These are phyloP conservation scores for Caenorhabditis brenneri DNA, from an alignment of 1,140 invertebrate genomes.

Conservation along the genomic window DNA sequence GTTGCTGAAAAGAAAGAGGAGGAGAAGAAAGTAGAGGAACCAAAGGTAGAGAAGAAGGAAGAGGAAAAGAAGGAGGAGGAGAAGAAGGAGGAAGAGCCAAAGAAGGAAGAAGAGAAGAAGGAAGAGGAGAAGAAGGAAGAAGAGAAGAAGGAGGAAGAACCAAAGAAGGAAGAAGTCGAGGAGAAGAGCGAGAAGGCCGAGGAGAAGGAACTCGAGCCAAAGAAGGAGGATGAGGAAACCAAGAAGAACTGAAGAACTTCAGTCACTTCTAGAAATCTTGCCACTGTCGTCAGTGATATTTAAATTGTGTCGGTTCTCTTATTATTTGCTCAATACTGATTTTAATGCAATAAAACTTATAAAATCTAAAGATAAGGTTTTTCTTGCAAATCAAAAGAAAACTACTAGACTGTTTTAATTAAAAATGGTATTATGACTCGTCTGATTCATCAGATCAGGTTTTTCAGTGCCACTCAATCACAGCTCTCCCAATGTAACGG, in stretches of 20 bases:
- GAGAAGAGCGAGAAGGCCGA: neutral
- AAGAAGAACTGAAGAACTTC: conserved; percentile 24
- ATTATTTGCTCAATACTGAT: conserved; percentile 5
- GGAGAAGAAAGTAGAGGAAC: conserved; percentile 42
- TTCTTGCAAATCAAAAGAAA: neutral
- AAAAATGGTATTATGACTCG: too few species aligned
- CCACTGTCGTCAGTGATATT: neutral
- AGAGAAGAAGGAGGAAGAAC: neutral
- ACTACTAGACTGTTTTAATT: too few species aligned
- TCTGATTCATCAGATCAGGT: too few species aligned
- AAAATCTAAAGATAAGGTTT: neutral
- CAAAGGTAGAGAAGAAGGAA: neutral
- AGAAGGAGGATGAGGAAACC: conserved; percentile 18
- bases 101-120: neutral
- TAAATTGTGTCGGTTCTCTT: neutral
- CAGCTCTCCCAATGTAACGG: too few species aligned
- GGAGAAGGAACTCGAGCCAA: conserved; percentile 20
- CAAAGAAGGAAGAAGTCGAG: neutral
- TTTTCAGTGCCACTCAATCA: too few species aligned
- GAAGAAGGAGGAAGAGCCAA: neutral
- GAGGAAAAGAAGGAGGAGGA: neutral
- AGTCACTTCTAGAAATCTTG: neutral
- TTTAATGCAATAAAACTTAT: conserved; percentile 8
- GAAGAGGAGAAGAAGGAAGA: neutral
- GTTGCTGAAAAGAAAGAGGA: conserved; percentile 40